phyloP scores from a whole-genome alignment of 2,797 vertebrate genomes.

The Acomys russatus region DNA sequence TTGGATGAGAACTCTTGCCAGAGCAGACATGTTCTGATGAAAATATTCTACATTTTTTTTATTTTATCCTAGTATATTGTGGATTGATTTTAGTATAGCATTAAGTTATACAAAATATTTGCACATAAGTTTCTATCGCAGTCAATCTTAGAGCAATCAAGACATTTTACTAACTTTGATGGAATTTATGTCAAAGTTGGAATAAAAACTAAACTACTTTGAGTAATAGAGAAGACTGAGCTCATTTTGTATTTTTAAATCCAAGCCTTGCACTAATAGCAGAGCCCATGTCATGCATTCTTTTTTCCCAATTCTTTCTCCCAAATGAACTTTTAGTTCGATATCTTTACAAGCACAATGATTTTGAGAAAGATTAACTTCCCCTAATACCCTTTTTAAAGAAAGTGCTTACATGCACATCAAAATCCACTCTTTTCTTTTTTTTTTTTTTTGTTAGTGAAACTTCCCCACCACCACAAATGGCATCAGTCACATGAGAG shows the following conservation, averaged over 20 bases:
- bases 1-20: too few relatives aligned
- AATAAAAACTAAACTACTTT: slow-evolving; percentile 2
- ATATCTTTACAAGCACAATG: neutral
- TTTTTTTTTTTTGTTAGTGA: neutral
- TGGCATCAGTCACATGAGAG: neutral
- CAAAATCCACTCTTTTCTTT: neutral
- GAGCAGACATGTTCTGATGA: too few relatives aligned
- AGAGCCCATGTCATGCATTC: neutral
- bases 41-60: neutral
- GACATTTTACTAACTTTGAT: neutral
- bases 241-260: neutral
- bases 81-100: neutral
- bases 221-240: neutral
- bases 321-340: neutral
- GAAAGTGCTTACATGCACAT: neutral
- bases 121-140: neutral
- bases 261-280: neutral
- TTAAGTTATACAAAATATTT: neutral
- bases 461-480: rapidly evolving
- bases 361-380: neutral
- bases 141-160: neutral
- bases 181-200: slow-evolving; percentile 27
- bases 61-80: neutral
- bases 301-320: neutral
- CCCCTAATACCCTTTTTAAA: neutral